Evolutionary conservation across 1,140 invertebrate genomes (phyloP), one percentile per base, ranked within the genome.

Genomic region (Lepidostoma basale): DNA sequence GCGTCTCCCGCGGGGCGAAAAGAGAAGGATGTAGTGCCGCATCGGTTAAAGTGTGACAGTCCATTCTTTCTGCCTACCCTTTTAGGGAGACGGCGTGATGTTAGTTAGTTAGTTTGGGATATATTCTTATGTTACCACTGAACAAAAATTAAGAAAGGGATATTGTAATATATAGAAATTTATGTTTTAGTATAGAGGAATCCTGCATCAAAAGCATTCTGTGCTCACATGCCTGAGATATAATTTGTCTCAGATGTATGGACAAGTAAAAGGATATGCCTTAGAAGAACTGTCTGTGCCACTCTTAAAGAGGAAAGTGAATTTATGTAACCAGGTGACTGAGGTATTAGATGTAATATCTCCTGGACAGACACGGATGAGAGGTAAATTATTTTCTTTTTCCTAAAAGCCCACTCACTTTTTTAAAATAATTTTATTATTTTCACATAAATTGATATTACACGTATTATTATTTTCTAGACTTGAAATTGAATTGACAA

Each of bases 171-270:
- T n/a, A n/a, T n/a, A n/a, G n/a, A n/a, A n/a, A n/a, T n/a, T n/a
- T n/a, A n/a, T 33, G 20, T 69, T 69, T 47, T 44, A 88, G 68
- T 89, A 88, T 74, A 80, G 79, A 68, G 85, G 83, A 0, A 79
- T 88, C 69, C 79, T 94, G 26, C 92, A 93, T 81, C 89, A 89
- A 0, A 85, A 86, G 59, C 92, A 94, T 76, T 87, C 87, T 10
- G 83, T 90, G 20, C 81, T 88, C 69, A 85, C 85, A 0, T 85
- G 84, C 4, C 64, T 91, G 1, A 85, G 87, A 77, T 86, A 89
- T 73, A 85, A 88, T 12, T 81, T 94, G 20, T 87, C 86, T 9
- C 90, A 93, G 76, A 78, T 92, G 74, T 93, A 93, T 73, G 92
- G 92, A 0, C 87, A 90, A 44, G 85, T 89, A 0, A 83, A 88